phyloP scores from a whole-genome alignment of 2,113 vertebrate genomes.

The Ursus arctos region DNA sequence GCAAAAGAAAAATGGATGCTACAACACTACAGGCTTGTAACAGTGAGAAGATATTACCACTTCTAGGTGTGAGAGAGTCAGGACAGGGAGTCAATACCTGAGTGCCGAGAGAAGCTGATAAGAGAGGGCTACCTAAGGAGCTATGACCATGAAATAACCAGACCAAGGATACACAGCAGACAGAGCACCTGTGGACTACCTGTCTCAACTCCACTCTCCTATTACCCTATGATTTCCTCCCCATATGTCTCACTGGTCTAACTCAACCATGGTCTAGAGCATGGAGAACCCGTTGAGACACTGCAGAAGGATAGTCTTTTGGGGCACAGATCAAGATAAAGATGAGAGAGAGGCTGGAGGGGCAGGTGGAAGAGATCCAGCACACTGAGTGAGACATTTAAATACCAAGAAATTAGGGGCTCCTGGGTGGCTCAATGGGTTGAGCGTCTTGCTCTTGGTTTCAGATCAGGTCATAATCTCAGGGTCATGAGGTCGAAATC shows the following conservation, averaged over 20 bases:
- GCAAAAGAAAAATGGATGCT: neutral
- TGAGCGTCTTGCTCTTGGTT: neutral
- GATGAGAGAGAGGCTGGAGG: neutral
- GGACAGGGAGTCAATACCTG: neutral
- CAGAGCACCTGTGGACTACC: neutral
- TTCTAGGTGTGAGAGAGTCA: neutral
- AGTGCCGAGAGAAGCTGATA: neutral
- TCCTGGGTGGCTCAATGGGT: neutral
- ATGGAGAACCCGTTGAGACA: accelerated
- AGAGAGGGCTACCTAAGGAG: too few species aligned
- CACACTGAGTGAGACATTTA: neutral
- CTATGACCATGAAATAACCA: neutral
- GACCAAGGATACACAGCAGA: neutral
- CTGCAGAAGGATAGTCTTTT: neutral
- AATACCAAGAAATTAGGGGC: neutral
- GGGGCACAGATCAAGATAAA: neutral
- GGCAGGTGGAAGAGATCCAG: neutral
- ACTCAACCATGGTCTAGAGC: neutral
- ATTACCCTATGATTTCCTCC: neutral
- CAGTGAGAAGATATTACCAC: neutral
- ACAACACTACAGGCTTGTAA: neutral
- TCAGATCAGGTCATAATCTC: neutral
- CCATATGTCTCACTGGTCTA: neutral
- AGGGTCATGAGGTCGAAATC: neutral
- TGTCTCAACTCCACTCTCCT: neutral